These are phyloP conservation scores for Kradibia gibbosae DNA, from an alignment of 1,140 invertebrate species.

Conservation along the genomic window DNA sequence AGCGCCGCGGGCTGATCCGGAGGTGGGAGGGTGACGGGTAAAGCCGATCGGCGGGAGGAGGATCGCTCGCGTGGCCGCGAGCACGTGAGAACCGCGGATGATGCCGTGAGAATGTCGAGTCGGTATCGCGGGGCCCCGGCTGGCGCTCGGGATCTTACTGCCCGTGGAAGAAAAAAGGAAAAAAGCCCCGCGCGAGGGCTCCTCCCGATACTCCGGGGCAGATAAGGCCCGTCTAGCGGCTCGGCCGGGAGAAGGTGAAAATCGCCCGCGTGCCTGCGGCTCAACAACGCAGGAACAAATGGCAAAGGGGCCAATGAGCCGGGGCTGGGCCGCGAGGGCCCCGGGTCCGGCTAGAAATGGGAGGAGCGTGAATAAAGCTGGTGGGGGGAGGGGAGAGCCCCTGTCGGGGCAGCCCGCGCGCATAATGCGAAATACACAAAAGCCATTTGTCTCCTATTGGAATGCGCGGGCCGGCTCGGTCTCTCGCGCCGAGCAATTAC, in stretches of 20 bases:
- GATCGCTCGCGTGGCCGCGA: background rate
- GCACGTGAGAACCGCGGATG: slow-evolving; percentile 15
- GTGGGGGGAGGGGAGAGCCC: background rate
- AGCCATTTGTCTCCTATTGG: slow-evolving; percentile 46
- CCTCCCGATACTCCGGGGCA: background rate
- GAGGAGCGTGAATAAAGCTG: background rate
- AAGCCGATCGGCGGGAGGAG: slow-evolving; percentile 2
- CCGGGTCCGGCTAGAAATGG: background rate
- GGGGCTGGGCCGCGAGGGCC: background rate
- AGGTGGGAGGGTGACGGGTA: slow-evolving; percentile 10
- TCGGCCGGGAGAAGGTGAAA: background rate
- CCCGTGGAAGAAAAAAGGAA: background rate
- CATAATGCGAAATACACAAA: slow-evolving; percentile 28
- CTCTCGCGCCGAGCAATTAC: slow-evolving; percentile 32
- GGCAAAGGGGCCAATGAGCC: background rate
- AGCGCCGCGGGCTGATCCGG: slow-evolving; percentile 3
- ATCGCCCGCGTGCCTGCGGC: background rate
- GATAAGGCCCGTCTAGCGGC: background rate
- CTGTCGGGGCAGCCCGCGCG: background rate
- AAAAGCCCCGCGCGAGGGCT: background rate
- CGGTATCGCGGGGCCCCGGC: background rate
- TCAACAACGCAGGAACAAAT: background rate
- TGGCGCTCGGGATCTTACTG: slow-evolving; percentile 11
- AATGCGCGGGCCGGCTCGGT: slow-evolving; percentile 32
- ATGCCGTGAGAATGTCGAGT: slow-evolving; percentile 21